Conservation (phyloP, 2,797 vertebrate species). For the Eulemur mongoz region DNA sequence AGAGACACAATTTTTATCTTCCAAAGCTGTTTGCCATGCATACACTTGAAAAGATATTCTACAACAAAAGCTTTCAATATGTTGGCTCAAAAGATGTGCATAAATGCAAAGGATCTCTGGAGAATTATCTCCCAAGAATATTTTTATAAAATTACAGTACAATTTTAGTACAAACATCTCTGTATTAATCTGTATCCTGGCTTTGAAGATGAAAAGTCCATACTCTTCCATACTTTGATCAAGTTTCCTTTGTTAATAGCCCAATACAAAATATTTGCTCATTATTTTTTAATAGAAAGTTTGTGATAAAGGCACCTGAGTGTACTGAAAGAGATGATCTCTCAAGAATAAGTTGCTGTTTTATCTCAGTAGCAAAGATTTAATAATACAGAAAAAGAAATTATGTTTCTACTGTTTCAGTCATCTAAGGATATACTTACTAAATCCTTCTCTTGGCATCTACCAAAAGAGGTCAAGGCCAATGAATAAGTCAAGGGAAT, state of each 20-base stretch:
- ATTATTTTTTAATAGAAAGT: not conserved
- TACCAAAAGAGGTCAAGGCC: not conserved
- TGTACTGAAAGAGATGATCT: not conserved
- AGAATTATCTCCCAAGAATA: not conserved
- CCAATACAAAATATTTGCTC: not conserved
- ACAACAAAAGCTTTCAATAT: not conserved
- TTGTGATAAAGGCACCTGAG: not conserved
- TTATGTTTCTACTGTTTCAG: not conserved
- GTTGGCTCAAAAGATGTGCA: not conserved
- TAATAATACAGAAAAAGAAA: constrained; percentile 16
- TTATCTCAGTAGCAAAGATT: constrained; percentile 26
- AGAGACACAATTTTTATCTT: constrained; percentile 43
- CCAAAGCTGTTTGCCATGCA: constrained; percentile 36
- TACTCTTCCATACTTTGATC: not conserved
- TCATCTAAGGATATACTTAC: not conserved
- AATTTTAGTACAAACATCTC: not conserved
- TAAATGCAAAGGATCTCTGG: constrained; percentile 5
- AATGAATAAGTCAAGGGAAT: not conserved
- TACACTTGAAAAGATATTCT: constrained; percentile 51
- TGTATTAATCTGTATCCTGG: not conserved
- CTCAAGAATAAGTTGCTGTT: constrained; percentile 1
- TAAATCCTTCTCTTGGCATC: not conserved
- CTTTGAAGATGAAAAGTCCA: constrained; percentile 8
- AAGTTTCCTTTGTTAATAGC: constrained; percentile 24
- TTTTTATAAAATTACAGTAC: not conserved